These are phyloP conservation scores for Tetraneura akinire DNA, from an alignment of 1,140 invertebrate species.

Conservation along the genomic window DNA sequence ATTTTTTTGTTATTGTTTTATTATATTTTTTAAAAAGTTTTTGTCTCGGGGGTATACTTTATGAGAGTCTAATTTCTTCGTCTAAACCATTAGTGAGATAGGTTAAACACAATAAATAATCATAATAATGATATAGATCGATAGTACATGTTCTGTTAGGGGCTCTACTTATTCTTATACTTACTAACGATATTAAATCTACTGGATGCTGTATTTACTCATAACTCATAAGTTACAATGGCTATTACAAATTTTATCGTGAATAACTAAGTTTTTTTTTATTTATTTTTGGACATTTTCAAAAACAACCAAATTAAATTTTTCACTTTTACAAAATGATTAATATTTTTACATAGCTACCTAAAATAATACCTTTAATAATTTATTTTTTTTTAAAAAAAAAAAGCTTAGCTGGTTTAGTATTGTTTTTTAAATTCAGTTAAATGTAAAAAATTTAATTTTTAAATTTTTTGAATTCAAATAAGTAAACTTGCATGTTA, in stretches of 20 bases:
- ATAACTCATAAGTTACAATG: slow-evolving; percentile 4
- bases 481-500: too few species aligned
- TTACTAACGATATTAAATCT: background rate
- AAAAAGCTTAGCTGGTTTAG: too few species aligned
- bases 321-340: background rate
- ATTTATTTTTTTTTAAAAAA: too few species aligned
- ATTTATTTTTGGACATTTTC: slow-evolving; percentile 9
- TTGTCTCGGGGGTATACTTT: slow-evolving; percentile 14
- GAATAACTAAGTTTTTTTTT: slow-evolving; percentile 10
- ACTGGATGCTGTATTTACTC: background rate
- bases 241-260: background rate
- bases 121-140: slow-evolving; percentile 40
- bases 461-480: too few species aligned
- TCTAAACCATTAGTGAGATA: slow-evolving; percentile 20
- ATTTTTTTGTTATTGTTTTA: background rate
- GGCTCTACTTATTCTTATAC: background rate
- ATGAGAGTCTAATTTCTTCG: slow-evolving; percentile 28
- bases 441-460: too few species aligned
- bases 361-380: too few species aligned
- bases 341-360: background rate
- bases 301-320: slow-evolving; percentile 9
- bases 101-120: slow-evolving; percentile 26
- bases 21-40: slow-evolving; percentile 16
- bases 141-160: background rate
- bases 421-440: too few species aligned